These are phyloP conservation scores for Hydrotaea diabolus DNA, from an alignment of 2,888 invertebrate genomes.

Conservation along the genomic window DNA sequence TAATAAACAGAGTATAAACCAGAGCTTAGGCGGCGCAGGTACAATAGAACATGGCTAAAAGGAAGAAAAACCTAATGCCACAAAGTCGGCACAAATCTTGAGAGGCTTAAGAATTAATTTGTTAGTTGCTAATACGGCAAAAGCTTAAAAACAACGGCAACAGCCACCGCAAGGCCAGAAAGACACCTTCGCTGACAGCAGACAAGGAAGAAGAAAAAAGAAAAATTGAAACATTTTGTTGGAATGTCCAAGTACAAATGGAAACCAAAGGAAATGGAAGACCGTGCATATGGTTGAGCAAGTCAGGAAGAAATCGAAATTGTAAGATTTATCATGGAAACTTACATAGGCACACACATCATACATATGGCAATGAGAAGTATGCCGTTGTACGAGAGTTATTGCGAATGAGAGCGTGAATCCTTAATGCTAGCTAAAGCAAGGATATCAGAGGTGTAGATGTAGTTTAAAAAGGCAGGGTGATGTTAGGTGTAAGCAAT, in stretches of 20 bases:
- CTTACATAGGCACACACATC: background rate
- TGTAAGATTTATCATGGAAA: conserved; percentile 2
- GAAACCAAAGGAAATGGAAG: conserved; percentile 2
- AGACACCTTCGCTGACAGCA: too few species aligned
- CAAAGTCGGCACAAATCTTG: conserved; percentile 50
- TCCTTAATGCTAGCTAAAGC: too few species aligned
- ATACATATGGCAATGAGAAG: background rate
- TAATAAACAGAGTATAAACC: conserved; percentile 27
- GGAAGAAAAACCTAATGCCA: conserved; percentile 48
- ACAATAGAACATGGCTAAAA: conserved; percentile 14
- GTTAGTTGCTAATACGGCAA: conserved; percentile 30
- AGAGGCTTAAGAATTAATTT: conserved; percentile 55
- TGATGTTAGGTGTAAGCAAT: too few species aligned
- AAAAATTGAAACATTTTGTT: background rate
- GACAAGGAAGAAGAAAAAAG: too few species aligned
- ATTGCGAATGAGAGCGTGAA: background rate
- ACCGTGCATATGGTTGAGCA: background rate
- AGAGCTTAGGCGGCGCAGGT: conserved; percentile 1
- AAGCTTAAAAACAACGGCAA: background rate
- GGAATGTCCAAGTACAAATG: background rate
- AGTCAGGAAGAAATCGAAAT: background rate
- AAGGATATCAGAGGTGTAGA: too few species aligned
- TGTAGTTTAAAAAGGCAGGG: too few species aligned
- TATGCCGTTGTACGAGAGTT: background rate
- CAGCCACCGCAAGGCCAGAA: too few species aligned